Conservation (phyloP, 2,888 invertebrate genomes). For the Sialis lutaria region DNA sequence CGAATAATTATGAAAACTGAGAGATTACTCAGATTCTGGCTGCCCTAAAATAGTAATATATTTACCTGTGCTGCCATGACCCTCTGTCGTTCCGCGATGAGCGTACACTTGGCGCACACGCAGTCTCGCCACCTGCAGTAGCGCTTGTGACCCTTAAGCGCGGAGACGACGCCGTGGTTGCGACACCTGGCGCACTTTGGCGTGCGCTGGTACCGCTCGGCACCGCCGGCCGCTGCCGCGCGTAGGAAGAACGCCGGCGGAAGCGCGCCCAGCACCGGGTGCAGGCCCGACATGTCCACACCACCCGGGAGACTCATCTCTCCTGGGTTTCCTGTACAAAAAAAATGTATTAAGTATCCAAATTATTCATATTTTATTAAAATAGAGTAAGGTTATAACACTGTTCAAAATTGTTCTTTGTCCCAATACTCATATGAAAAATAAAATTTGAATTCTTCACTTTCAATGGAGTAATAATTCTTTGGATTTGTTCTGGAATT, state of each 20-base stretch:
- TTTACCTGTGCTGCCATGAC: slow-evolving; percentile 84
- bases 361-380: background rate
- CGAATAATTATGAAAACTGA: too few relatives aligned
- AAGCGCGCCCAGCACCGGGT: slow-evolving; percentile 61
- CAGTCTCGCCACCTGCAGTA: slow-evolving; percentile 97
- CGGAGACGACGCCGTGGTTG: slow-evolving; percentile 95
- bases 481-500: too few relatives aligned
- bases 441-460: too few relatives aligned
- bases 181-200: slow-evolving; percentile 95
- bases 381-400: too few relatives aligned
- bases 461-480: too few relatives aligned
- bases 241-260: slow-evolving; percentile 78
- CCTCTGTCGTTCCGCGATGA: slow-evolving; percentile 91
- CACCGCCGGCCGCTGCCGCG: slow-evolving; percentile 28
- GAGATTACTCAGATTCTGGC: too few relatives aligned
- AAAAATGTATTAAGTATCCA: background rate
- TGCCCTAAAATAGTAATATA: too few relatives aligned
- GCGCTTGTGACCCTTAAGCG: slow-evolving; percentile 85
- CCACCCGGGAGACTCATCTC: slow-evolving; percentile 72
- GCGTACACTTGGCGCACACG: slow-evolving; percentile 93
- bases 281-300: slow-evolving; percentile 69
- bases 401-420: background rate
- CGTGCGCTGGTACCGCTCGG: slow-evolving; percentile 86
- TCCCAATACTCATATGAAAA: background rate
- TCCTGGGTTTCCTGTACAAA: background rate